Percentiles rank a stretch among this genome's conserved stretches.
Evolutionary conservation across 2,888 invertebrate species (phyloP).

Genomic region (Scaptomyza caliginosa): DNA sequence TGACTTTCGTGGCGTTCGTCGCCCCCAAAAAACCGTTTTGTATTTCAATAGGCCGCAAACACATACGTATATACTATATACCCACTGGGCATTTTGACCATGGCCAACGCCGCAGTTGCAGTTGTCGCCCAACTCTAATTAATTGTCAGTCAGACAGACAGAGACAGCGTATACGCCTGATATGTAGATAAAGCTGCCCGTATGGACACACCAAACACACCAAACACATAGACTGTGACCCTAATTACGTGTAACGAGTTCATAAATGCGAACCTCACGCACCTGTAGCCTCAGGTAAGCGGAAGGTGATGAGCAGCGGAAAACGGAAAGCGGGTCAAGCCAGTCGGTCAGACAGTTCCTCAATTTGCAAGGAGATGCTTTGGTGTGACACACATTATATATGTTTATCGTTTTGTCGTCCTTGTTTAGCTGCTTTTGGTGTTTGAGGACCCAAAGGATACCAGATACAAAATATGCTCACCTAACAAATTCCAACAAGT

Average conservation of each 20-base stretch:
- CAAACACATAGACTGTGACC: slow-evolving; percentile 51
- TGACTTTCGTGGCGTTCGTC: slow-evolving; percentile 58
- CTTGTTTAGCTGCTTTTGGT: slow-evolving; percentile 23
- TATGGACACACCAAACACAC: slow-evolving; percentile 8
- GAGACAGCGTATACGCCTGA: slow-evolving; percentile 6
- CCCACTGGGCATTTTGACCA: slow-evolving; percentile 32
- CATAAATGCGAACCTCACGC: slow-evolving; percentile 69
- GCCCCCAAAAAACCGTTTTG: slow-evolving; percentile 64
- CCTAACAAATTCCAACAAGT: neutral
- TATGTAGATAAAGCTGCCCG: slow-evolving; percentile 19
- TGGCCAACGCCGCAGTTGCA: slow-evolving; percentile 19
- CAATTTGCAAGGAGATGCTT: slow-evolving; percentile 4
- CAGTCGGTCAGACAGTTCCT: neutral
- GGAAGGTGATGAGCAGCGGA: neutral
- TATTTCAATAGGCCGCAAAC: slow-evolving; percentile 64
- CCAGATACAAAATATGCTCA: neutral
- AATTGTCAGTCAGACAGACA: slow-evolving; percentile 60
- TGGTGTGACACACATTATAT: slow-evolving; percentile 38
- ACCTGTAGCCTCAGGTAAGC: slow-evolving; percentile 48
- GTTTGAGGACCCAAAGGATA: slow-evolving; percentile 16
- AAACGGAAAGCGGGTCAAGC: neutral
- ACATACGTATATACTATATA: slow-evolving; percentile 1
- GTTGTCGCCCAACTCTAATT: slow-evolving; percentile 57
- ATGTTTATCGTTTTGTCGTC: slow-evolving; percentile 9
- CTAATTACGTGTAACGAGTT: slow-evolving; percentile 78